Evolutionary conservation across 2,113 vertebrate genomes (phyloP).

Genomic region (Odobenus rosmarus): DNA sequence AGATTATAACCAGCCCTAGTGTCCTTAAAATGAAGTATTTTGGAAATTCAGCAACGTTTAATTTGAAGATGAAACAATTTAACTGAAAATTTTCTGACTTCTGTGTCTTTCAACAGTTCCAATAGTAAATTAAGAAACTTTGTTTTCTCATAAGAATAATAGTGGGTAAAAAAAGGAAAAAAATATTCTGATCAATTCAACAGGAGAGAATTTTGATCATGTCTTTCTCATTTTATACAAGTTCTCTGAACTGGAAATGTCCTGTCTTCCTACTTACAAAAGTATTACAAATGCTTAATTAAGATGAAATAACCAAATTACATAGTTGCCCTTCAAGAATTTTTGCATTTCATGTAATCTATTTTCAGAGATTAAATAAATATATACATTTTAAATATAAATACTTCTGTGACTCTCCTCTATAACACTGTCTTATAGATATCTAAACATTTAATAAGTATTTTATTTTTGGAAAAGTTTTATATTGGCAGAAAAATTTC

Average conservation of each 20-base stretch:
- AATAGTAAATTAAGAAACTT: background rate
- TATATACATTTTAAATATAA: background rate
- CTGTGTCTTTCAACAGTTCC: background rate
- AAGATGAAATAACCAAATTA: background rate
- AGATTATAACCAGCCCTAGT: slow-evolving; percentile 16
- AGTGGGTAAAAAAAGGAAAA: background rate
- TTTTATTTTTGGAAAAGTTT: background rate
- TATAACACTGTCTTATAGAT: background rate
- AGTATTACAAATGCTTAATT: background rate
- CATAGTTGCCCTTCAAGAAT: background rate
- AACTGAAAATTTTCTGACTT: slow-evolving; percentile 26
- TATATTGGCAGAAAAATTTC: background rate
- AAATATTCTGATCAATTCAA: background rate
- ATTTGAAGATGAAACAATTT: background rate
- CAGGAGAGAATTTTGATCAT: background rate
- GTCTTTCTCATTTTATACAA: background rate
- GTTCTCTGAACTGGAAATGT: background rate
- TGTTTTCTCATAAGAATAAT: background rate
- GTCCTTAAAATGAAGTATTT: slow-evolving; percentile 39
- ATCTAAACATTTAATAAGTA: background rate
- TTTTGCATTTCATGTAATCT: background rate
- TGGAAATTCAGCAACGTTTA: slow-evolving; percentile 38
- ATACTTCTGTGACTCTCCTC: background rate
- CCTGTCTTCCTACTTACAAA: background rate
- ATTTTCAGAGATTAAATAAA: background rate